Evolutionary conservation across 2,888 invertebrate species (phyloP), one percentile per base, ranked within the genome.

Genomic region (Acheta domesticus): DNA sequence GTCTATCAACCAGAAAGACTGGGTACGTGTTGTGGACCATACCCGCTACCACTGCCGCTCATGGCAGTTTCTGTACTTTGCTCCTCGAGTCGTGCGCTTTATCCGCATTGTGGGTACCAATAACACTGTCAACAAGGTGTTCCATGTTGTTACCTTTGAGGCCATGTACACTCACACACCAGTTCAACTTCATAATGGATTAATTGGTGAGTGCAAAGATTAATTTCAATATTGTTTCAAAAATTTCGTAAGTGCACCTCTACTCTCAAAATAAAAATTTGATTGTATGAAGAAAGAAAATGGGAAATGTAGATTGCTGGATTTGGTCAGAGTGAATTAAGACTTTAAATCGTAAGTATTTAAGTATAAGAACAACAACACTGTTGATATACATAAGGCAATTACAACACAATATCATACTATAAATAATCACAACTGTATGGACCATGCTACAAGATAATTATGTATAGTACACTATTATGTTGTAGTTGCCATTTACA

Each of bases 41-140:
- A 93, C 94, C 82, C 90, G 92, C 83, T 97, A 94, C 89, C 93
- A 93, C 86, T 99, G 99, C 86, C 93, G 99, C 81, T 98, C 98
- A 21, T 98, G 97, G 96, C 99, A 99, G 89, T 93, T 92, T 86
- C 91, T 99, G 77, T 97, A 95, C 89, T 99, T 99, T 88, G 91
- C 93, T 83, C 91, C 95, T 62, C 88, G 96, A 81, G 97, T 98
- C 79, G 96, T 97, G 82, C 93, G 93, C 87, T 95, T 91, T 86
- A 92, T 95, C 83, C 91, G 92, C 83, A 88, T 95, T 81, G 92
- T 94, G 79, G 98, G 99, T 83, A 98, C 97, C 23, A 94, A 96
- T 87, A 98, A 98, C 87, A 97, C 98, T 20, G 95, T 96, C 48
- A 98, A 98, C 87, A 93, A 96, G 89, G 96, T 94, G 83, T 99